Conservation (phyloP, 2,888 invertebrate species). For the Latrodectus hesperus region DNA sequence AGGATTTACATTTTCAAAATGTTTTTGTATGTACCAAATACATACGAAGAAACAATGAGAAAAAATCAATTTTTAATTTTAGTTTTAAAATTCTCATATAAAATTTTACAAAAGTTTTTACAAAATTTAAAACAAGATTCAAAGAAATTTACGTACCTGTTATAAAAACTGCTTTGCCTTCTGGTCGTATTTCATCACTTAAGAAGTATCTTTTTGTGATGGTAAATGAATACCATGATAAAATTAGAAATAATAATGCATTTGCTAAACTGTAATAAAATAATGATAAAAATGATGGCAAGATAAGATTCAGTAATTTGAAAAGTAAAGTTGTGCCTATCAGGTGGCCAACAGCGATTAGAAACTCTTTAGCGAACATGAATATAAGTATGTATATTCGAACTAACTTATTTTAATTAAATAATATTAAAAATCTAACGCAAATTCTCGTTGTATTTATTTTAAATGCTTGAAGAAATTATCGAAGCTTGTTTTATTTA, state of each 20-base stretch:
- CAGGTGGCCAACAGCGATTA: background rate
- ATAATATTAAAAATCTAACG: too few species aligned
- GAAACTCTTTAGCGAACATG: background rate
- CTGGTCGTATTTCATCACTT: background rate
- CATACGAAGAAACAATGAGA: background rate
- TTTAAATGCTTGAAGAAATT: background rate
- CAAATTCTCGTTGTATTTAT: background rate
- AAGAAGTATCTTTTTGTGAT: too few species aligned
- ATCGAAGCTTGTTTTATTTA: background rate
- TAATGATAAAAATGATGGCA: background rate
- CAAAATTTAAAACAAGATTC: background rate
- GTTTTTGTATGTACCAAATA: background rate
- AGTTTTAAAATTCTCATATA: background rate
- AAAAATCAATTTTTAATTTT: background rate
- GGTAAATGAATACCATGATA: background rate
- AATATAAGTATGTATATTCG: too few species aligned
- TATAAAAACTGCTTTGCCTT: constrained; percentile 16
- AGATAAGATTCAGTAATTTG: background rate
- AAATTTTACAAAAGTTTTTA: background rate
- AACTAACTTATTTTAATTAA: background rate
- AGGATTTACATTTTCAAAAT: background rate
- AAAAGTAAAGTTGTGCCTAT: background rate
- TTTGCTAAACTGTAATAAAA: background rate
- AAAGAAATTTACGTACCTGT: constrained; percentile 15
- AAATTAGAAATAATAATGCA: background rate